Percentiles rank a stretch among this genome's conserved stretches.
Conservation (phyloP, 2,888 invertebrate genomes). For the Oxytorus armatus region DNA sequence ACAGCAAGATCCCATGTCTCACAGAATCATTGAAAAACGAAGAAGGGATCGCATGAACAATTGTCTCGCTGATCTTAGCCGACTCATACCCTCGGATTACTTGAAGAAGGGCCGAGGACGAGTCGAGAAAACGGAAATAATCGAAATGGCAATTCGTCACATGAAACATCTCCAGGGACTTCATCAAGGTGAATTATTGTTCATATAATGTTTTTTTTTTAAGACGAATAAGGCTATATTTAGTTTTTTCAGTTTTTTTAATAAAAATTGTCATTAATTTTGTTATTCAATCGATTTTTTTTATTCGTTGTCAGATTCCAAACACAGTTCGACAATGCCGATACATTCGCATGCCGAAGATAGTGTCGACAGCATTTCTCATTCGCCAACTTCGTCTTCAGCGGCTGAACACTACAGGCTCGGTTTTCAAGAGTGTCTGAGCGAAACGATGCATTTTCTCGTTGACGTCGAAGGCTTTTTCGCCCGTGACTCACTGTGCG, state of each 20-base stretch:
- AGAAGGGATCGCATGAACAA: slow-evolving; percentile 98
- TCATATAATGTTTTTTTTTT: slow-evolving; percentile 32
- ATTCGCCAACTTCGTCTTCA: slow-evolving; percentile 76
- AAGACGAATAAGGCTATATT: neutral
- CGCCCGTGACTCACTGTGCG: slow-evolving; percentile 92
- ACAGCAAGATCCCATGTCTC: slow-evolving; percentile 98
- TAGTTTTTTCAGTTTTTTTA: slow-evolving; percentile 5
- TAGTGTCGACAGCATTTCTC: slow-evolving; percentile 81
- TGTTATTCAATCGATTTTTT: neutral
- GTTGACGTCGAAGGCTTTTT: slow-evolving; percentile 93
- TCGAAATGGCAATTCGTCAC: slow-evolving; percentile 98
- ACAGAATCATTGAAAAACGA: slow-evolving; percentile 98
- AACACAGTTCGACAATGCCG: slow-evolving; percentile 75
- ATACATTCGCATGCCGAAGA: slow-evolving; percentile 82
- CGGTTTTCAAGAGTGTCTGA: slow-evolving; percentile 96
- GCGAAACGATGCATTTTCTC: slow-evolving; percentile 95
- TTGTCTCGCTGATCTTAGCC: slow-evolving; percentile 96
- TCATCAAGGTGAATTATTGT: slow-evolving; percentile 78
- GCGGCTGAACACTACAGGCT: slow-evolving; percentile 88
- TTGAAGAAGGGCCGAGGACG: slow-evolving; percentile 97
- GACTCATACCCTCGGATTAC: slow-evolving; percentile 96
- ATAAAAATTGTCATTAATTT: neutral
- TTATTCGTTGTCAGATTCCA: slow-evolving; percentile 74
- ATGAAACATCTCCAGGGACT: slow-evolving; percentile 94
- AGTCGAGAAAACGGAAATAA: slow-evolving; percentile 98